phyloP scores from a whole-genome alignment of 2,113 vertebrate species.

The Hippoglossus stenolepis region DNA sequence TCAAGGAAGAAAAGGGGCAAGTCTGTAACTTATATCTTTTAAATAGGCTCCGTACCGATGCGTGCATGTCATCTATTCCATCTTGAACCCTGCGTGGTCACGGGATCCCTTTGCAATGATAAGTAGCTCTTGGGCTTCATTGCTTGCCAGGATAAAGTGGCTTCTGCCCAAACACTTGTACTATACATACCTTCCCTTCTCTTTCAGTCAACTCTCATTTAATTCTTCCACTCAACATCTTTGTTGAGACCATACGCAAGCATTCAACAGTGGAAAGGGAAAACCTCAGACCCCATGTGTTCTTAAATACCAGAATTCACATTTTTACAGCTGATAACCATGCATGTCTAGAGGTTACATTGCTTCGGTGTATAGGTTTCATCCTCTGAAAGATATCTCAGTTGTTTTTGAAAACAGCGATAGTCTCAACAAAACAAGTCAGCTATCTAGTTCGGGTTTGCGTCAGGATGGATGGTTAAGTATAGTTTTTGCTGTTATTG shows the following conservation, averaged over 20 bases:
- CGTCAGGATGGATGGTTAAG: conserved; percentile 49
- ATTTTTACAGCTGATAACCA: too few species aligned
- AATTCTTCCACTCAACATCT: conserved; percentile 20
- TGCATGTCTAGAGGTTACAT: background rate
- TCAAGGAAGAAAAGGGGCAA: conserved; percentile 32
- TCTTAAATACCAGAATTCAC: background rate
- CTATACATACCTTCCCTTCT: conserved; percentile 35
- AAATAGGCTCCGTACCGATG: conserved; percentile 19
- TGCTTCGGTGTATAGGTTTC: background rate
- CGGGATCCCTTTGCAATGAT: conserved; percentile 37
- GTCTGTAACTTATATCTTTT: conserved; percentile 36
- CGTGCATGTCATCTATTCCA: conserved; percentile 31
- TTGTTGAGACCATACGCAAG: background rate
- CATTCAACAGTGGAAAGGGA: background rate
- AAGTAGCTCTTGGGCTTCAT: conserved; percentile 39
- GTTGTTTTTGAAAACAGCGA: conserved; percentile 29
- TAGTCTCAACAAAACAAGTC: conserved; percentile 34
- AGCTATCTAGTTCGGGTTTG: conserved; percentile 44
- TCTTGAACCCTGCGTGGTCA: conserved; percentile 45
- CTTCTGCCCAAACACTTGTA: conserved; percentile 46
- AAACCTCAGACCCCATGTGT: background rate
- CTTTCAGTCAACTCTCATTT: conserved; percentile 43
- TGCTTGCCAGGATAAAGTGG: conserved; percentile 43
- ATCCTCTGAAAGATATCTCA: conserved; percentile 2
- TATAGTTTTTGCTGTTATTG: conserved; percentile 58